Evolutionary conservation across 2,113 vertebrate genomes (phyloP).

Genomic region (Ovis aries): ARS-UI_Ramb_v3.0 NC_056080.1:43165501-43166000

Average conservation of each 20-base stretch:
- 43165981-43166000: not conserved
- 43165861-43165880: not conserved
- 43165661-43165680: slow-evolving; percentile 54
- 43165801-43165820: not conserved
- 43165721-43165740: not conserved
- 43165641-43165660: not conserved
- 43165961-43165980: not conserved
- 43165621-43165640: slow-evolving; percentile 65
- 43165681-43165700: slow-evolving; percentile 51
- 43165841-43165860: not conserved
- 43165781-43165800: not conserved
- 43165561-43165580: slow-evolving; percentile 60
- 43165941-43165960: not conserved
- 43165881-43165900: not conserved
- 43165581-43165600: slow-evolving; percentile 59
- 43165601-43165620: slow-evolving; percentile 57
- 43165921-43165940: not conserved
- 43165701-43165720: not conserved
- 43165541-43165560: slow-evolving; percentile 62
- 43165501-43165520: slow-evolving; percentile 47
- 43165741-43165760: not conserved
- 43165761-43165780: not conserved
- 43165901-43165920: not conserved
- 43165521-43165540: slow-evolving; percentile 55
- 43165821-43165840: not conserved